A percentile compares a stretch with the other conserved stretches of the same genome.
These are phyloP conservation scores for Pegoplata infirma DNA, from an alignment of 2,888 invertebrate species.

Conservation along the genomic window DNA sequence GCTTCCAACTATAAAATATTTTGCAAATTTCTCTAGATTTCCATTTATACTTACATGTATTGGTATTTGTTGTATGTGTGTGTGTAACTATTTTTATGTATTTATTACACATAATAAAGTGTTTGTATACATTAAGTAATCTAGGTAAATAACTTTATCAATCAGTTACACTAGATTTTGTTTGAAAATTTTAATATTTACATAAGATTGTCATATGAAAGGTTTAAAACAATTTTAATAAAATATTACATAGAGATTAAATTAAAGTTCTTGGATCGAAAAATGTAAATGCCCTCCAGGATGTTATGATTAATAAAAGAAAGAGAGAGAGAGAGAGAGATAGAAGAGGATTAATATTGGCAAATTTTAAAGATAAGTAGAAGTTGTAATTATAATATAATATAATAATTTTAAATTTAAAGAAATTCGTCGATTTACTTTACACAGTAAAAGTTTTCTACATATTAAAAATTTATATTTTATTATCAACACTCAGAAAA, in stretches of 20 bases:
- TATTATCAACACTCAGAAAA: too few relatives aligned
- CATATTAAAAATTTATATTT: too few relatives aligned
- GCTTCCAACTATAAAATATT: neutral
- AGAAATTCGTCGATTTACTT: too few relatives aligned
- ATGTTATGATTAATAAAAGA: too few relatives aligned
- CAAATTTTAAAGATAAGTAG: too few relatives aligned
- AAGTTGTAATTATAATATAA: too few relatives aligned
- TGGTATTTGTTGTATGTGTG: neutral
- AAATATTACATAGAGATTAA: neutral
- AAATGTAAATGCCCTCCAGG: neutral
- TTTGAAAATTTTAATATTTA: neutral
- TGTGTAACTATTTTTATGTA: slow-evolving; percentile 14
- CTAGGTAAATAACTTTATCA: slow-evolving; percentile 43
- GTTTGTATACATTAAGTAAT: neutral
- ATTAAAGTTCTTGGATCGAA: neutral
- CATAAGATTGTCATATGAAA: too few relatives aligned
- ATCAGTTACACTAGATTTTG: slow-evolving; percentile 30
- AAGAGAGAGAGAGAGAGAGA: too few relatives aligned
- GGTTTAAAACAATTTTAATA: neutral
- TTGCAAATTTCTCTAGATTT: neutral
- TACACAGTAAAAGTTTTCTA: too few relatives aligned
- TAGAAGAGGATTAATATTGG: too few relatives aligned
- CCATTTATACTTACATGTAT: neutral
- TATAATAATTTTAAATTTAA: too few relatives aligned
- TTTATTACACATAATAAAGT: slow-evolving; percentile 49